A percentile compares a stretch with the other conserved stretches of the same genome.
These are phyloP conservation scores for Urocynchramus pylzowi DNA, from an alignment of 2,113 vertebrate genomes.

Conservation along the genomic window DNA sequence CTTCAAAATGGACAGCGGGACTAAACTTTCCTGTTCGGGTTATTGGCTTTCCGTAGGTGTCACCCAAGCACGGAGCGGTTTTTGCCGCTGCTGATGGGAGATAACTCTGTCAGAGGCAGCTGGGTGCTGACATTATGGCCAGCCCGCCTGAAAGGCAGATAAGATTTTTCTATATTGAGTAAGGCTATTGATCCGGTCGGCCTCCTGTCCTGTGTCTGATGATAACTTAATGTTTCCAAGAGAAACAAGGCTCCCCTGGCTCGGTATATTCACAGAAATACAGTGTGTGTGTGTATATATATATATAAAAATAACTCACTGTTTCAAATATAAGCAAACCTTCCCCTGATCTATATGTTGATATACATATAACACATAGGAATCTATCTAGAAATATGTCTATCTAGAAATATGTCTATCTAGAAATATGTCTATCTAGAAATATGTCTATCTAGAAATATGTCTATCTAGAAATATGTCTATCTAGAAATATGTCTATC, in stretches of 20 bases:
- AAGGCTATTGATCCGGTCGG: slow-evolving; percentile 42
- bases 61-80: neutral
- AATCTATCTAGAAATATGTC: no score
- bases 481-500: no score
- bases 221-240: neutral
- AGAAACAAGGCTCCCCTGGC: neutral
- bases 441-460: no score
- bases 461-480: no score
- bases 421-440: no score
- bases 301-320: neutral
- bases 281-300: fast-evolving
- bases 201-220: slow-evolving; percentile 28
- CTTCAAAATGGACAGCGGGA: neutral
- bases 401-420: no score
- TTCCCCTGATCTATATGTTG: neutral
- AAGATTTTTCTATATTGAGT: slow-evolving; percentile 55
- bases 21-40: neutral
- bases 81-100: slow-evolving; percentile 5
- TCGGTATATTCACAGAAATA: neutral
- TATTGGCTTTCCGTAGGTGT: neutral
- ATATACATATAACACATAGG: no score
- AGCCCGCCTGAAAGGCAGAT: neutral
- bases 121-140: slow-evolving; percentile 39
- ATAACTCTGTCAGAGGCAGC: slow-evolving; percentile 49
- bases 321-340: neutral